Conservation (phyloP, 1,140 invertebrate species). For the Nymphalis io region DNA sequence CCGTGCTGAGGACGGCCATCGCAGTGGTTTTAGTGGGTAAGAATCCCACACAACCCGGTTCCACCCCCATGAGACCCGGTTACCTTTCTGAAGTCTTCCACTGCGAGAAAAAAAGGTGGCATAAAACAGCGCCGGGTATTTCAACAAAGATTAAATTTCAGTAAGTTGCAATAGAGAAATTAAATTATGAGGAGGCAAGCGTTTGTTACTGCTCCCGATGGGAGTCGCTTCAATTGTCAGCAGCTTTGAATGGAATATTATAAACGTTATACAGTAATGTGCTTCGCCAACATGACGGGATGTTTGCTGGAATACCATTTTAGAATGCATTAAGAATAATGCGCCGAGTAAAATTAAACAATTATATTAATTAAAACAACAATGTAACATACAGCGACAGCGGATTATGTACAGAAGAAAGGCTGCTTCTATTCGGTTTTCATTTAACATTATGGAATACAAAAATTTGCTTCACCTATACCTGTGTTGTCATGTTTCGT, state of each 20-base stretch:
- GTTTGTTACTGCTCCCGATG: conserved; percentile 39
- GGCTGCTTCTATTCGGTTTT: no score
- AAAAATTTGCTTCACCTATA: no score
- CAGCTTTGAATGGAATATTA: conserved; percentile 13
- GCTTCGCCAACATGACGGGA: not conserved
- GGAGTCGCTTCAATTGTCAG: conserved; percentile 26
- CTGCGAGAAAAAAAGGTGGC: no score
- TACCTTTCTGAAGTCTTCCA: no score
- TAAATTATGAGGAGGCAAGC: conserved; percentile 54
- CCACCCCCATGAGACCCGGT: no score
- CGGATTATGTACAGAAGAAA: no score
- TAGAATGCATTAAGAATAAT: not conserved
- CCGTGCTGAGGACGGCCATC: no score
- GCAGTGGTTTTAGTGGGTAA: no score
- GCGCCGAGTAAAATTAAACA: not conserved
- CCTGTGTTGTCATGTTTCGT: no score
- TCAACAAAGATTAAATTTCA: conserved; percentile 52
- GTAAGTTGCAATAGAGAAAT: conserved; percentile 53
- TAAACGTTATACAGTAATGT: not conserved
- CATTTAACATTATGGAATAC: no score
- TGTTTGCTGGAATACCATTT: not conserved
- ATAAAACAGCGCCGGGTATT: conserved; percentile 44
- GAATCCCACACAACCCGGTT: no score
- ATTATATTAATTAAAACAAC: not conserved
- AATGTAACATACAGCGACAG: no score